Conservation (phyloP, 2,797 vertebrate species). For the Enteromius viviparus region DNA sequence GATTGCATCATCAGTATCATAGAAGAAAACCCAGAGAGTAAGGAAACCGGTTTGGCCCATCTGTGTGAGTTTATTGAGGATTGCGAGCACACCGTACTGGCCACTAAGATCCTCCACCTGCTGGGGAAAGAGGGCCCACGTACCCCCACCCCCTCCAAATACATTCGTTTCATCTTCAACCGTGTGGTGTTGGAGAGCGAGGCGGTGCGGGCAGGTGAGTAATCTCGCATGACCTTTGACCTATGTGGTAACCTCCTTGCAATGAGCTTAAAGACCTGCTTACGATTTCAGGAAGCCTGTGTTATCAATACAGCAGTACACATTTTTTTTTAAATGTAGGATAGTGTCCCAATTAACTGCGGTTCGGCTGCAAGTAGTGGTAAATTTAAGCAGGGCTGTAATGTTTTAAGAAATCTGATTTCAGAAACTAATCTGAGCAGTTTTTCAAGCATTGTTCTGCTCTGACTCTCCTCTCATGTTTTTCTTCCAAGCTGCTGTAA, state of each 20-base stretch:
- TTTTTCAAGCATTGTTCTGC: slow-evolving; percentile 4
- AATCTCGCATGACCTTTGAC: neutral
- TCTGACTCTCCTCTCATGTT: neutral
- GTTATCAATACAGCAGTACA: neutral
- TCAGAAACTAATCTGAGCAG: neutral
- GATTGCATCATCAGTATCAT: slow-evolving; percentile 97
- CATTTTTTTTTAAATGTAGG: neutral
- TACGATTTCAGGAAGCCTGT: neutral
- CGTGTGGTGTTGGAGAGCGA: slow-evolving; percentile 97
- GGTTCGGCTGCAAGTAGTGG: neutral
- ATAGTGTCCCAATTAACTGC: neutral
- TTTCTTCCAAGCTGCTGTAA: slow-evolving; percentile 87
- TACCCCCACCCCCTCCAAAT: slow-evolving; percentile 92
- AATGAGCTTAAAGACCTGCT: neutral
- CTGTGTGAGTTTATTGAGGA: slow-evolving; percentile 99
- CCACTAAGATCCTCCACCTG: slow-evolving; percentile 96
- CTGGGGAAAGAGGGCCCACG: slow-evolving; percentile 94
- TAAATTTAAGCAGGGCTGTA: neutral
- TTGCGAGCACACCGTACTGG: slow-evolving; percentile 96
- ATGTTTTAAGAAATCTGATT: neutral
- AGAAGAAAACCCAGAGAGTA: slow-evolving; percentile 96
- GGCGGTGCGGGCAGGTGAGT: slow-evolving; percentile 90
- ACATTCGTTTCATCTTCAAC: slow-evolving; percentile 99
- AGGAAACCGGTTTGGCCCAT: slow-evolving; percentile 94
- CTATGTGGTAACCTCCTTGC: neutral